Evolutionary conservation across 2,797 vertebrate species (phyloP).

Genomic region (Microctenopoma stevenorrisi): DNA sequence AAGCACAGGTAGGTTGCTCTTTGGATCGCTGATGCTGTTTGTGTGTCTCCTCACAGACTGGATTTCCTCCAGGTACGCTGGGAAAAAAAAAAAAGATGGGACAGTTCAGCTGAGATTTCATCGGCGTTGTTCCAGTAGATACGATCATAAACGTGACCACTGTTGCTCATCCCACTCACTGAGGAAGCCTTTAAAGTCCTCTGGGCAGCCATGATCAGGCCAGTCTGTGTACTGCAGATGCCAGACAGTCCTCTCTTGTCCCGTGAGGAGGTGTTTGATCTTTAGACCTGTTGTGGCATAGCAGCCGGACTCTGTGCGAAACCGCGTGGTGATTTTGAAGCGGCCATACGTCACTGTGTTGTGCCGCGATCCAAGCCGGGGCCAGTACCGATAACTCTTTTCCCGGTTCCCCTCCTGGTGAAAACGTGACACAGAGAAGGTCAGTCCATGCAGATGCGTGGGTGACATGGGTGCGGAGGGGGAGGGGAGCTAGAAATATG

Average conservation of each 20-base stretch:
- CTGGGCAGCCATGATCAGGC: conserved; percentile 97
- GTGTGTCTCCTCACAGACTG: conserved; percentile 98
- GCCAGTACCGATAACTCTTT: conserved; percentile 98
- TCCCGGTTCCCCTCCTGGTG: conserved; percentile 92
- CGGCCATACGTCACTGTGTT: conserved; percentile 95
- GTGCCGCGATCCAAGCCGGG: conserved; percentile 94
- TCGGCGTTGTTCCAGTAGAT: background rate
- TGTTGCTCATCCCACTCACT: conserved; percentile 80
- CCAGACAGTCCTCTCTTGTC: conserved; percentile 96
- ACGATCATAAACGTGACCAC: background rate
- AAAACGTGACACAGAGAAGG: background rate
- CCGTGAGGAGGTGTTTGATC: conserved; percentile 95
- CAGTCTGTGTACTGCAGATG: conserved; percentile 99
- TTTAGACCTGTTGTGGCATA: conserved; percentile 97
- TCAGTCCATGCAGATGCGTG: background rate
- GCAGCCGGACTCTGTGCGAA: conserved; percentile 97
- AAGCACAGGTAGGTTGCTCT: conserved; percentile 89
- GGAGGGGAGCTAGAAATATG: background rate
- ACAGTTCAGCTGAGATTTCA: background rate
- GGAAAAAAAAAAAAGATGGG: background rate
- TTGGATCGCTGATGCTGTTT: conserved; percentile 91
- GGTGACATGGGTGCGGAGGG: too few species aligned
- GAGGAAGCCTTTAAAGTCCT: conserved; percentile 96
- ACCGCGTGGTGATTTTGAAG: conserved; percentile 97
- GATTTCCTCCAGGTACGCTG: conserved; percentile 97